Base-by-base conservation (phyloP, 1,140 invertebrate genomes). In the Drosophila auraria region DNA sequence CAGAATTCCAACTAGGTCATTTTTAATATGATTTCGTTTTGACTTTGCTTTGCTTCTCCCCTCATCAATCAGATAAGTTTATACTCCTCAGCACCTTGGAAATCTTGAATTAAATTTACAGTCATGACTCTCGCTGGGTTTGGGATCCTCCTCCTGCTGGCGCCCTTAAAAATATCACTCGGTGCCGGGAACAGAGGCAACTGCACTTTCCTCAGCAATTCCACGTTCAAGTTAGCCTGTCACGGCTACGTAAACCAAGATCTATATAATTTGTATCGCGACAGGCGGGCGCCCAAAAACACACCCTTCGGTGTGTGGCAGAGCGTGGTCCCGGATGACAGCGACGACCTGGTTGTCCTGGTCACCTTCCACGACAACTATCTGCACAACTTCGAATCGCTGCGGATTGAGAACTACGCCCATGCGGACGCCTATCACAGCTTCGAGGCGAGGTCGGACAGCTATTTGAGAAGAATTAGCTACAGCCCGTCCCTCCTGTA, bases 381-480 rank as follows among this genome's bases (percentile, higher is more conserved):
- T 3, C 2, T 57, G 8, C 36, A 57, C 1, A 5, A 2, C 20
- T 57, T 2, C 5, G 0, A 6, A 0, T 0, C 20, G 20, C 4
- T 57, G 14, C 0, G 0, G 5, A 2, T 56, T 3, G 6, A 9
- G 2, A 15, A 15, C 14, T 8, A 2, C 2, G 8, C 9, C 23
- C 33, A 14, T 2, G 0, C 0, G 20, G 12, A 23, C 4, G 23
- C 0, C 0, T 0, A 3, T 5, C 53, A 23, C 33, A 56, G 1
- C 14, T 25, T 57, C 14, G 11, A 4, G 4, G 5, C 38, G 36
- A 1, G 0, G 4, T 1, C 33, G 3, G 0, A 3, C 17, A 7
- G 0, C 2, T 9, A 17, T 1, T 3, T 1, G 2, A 38, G 3
- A 11, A 1, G 2, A 4, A 1, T 40, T 0, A n/a, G 0, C 4